phyloP scores from a whole-genome alignment of 2,797 vertebrate genomes.

The Cossypha niveicapilla region DNA sequence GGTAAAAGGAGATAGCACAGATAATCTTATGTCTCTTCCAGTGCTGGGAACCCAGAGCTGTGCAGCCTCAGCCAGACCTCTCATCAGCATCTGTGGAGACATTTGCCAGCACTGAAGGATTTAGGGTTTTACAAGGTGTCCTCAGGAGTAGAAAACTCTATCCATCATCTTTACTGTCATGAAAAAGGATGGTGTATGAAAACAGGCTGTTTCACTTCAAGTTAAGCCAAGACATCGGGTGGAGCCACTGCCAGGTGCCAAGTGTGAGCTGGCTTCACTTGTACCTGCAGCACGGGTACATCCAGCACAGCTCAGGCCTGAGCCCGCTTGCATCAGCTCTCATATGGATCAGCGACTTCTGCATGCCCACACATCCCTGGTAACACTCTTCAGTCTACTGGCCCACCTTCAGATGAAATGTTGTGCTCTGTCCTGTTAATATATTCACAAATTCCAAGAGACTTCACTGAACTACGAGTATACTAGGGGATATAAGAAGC shows the following conservation, averaged over 20 bases:
- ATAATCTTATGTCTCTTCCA: background rate
- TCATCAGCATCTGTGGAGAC: background rate
- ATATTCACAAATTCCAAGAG: background rate
- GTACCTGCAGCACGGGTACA: accelerated
- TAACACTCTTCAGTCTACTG: background rate
- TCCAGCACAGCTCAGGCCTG: background rate
- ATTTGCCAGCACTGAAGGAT: background rate
- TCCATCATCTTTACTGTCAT: background rate
- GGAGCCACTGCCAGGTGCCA: accelerated
- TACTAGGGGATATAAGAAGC: background rate
- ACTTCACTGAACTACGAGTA: background rate
- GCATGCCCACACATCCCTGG: background rate
- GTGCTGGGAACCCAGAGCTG: background rate
- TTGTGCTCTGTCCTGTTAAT: background rate
- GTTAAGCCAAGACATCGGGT: accelerated
- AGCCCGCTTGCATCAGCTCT: background rate
- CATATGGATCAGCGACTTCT: background rate
- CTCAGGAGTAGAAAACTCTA: background rate
- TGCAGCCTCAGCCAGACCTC: background rate
- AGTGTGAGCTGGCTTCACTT: background rate
- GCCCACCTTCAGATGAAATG: background rate
- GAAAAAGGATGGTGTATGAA: background rate
- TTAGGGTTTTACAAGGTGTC: background rate
- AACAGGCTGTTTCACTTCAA: background rate
- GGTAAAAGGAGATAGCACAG: background rate